These are phyloP conservation scores for Lepidochitona cinerea DNA, from an alignment of 2,888 invertebrate genomes.

Conservation along the genomic window DNA sequence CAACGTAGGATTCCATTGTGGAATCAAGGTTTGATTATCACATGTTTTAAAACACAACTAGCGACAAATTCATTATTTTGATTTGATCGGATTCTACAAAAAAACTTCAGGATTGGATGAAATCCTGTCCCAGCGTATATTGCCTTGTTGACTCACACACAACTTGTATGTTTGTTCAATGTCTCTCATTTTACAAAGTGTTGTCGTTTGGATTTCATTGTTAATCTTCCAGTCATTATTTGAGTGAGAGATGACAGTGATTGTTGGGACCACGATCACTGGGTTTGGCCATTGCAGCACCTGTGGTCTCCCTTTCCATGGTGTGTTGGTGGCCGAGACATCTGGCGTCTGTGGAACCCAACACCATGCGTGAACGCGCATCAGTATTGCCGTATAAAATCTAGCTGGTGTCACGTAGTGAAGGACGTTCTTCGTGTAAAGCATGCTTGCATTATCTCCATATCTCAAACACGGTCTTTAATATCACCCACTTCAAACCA, in stretches of 20 bases:
- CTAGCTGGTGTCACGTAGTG: neutral
- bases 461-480: too few species aligned
- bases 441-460: too few species aligned
- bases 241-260: neutral
- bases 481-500: too few species aligned
- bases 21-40: too few species aligned
- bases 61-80: too few species aligned
- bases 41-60: too few species aligned
- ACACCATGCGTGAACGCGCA: neutral
- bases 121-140: too few species aligned
- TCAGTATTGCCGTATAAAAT: neutral
- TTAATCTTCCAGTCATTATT: neutral
- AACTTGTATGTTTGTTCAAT: neutral
- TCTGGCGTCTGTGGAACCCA: neutral
- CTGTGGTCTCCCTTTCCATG: neutral
- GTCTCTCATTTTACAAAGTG: neutral
- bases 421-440: too few species aligned
- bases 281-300: neutral
- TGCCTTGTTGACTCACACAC: too few species aligned
- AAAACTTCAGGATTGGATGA: too few species aligned
- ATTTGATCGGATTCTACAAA: too few species aligned
- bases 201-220: constrained; percentile 6
- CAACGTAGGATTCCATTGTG: too few species aligned
- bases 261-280: neutral
- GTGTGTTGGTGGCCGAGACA: neutral